Evolutionary conservation across 2,888 invertebrate genomes (phyloP).

Genomic region (Diarsia dahlii): DNA sequence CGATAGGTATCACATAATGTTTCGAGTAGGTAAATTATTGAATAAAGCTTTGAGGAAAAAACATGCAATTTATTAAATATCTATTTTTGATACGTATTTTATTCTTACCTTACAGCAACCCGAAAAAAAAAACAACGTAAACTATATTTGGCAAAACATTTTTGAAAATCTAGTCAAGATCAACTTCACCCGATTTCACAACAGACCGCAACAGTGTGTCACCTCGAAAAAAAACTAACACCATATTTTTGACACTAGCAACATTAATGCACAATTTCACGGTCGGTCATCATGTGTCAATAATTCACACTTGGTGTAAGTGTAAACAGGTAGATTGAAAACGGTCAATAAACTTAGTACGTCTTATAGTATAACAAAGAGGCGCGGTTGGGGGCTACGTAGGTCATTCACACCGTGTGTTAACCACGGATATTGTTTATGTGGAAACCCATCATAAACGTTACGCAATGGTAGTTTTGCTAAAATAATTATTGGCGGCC

Average conservation of each 20-base stretch:
- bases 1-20: conserved; percentile 13
- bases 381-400: conserved; percentile 70
- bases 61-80: not conserved
- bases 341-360: conserved; percentile 67
- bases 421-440: conserved; percentile 70
- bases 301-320: conserved; percentile 67
- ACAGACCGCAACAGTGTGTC: not conserved
- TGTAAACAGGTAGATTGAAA: conserved; percentile 68
- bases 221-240: conserved; percentile 2
- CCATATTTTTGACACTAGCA: conserved; percentile 33
- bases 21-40: not conserved
- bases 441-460: conserved; percentile 66
- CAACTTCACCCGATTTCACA: not conserved
- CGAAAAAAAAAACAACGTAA: not conserved
- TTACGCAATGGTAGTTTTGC: conserved; percentile 65
- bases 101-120: not conserved
- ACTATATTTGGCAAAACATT: not conserved
- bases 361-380: conserved; percentile 67
- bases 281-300: conserved; percentile 65
- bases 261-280: conserved; percentile 62
- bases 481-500: conserved; percentile 47
- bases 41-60: not conserved
- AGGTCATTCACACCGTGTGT: conserved; percentile 67
- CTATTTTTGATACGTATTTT: not conserved
- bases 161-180: conserved; percentile 12